Conservation (phyloP, 2,888 invertebrate genomes). For the Lypha dubia region DNA sequence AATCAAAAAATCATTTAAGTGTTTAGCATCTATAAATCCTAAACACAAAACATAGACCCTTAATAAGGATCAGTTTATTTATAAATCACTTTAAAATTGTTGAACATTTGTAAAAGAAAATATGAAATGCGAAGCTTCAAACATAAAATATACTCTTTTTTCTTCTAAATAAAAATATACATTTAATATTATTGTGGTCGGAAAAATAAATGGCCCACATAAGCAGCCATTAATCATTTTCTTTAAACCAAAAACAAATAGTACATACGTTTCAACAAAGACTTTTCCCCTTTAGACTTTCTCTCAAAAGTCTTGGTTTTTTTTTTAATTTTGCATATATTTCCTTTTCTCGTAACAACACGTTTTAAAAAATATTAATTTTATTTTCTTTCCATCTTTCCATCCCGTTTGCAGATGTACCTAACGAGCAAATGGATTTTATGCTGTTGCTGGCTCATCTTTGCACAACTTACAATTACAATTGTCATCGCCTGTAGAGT, state of each 20-base stretch:
- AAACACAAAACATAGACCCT: too few relatives aligned
- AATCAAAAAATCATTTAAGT: too few relatives aligned
- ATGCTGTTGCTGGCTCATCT: conserved; percentile 82
- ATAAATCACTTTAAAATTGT: background rate
- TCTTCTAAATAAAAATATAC: background rate
- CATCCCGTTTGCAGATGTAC: conserved; percentile 80
- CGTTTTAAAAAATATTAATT: background rate
- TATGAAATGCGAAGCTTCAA: too few relatives aligned
- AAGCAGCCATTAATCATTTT: conserved; percentile 46
- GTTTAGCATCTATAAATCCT: too few relatives aligned
- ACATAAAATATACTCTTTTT: background rate
- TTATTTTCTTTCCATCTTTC: conserved; percentile 9
- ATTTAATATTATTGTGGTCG: background rate
- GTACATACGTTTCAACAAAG: background rate
- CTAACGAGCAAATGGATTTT: conserved; percentile 76
- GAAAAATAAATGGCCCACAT: background rate
- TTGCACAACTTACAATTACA: conserved; percentile 79
- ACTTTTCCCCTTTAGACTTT: background rate
- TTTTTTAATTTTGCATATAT: background rate
- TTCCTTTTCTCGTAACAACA: too few relatives aligned
- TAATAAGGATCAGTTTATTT: too few relatives aligned
- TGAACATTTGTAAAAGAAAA: background rate
- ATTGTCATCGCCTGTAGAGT: conserved; percentile 87
- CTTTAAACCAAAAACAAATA: background rate
- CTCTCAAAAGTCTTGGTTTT: background rate